These are phyloP conservation scores for Sebastes taczanowskii DNA, from an alignment of 2,797 vertebrate genomes.

Conservation along the genomic window DNA sequence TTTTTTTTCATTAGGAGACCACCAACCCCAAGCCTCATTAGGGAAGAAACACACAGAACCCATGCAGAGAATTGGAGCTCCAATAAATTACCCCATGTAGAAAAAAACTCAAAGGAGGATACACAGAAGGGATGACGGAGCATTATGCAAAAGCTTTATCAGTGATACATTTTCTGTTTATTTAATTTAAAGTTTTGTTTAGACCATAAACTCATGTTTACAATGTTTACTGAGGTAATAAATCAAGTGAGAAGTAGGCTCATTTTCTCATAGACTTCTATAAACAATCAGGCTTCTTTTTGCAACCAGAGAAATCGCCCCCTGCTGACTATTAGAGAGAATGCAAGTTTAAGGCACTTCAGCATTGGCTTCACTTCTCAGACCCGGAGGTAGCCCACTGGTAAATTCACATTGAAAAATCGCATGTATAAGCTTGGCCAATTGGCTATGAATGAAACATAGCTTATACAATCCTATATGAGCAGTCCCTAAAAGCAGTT, in stretches of 20 bases:
- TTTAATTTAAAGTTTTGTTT: background rate
- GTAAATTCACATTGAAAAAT: background rate
- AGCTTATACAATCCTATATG: background rate
- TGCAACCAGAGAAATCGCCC: too few relatives aligned
- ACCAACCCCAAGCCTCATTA: conserved; percentile 64
- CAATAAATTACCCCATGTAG: conserved; percentile 1
- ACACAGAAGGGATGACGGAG: background rate
- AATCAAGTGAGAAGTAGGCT: too few relatives aligned
- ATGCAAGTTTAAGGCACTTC: too few relatives aligned
- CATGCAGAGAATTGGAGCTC: conserved; percentile 29
- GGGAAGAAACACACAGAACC: conserved; percentile 35
- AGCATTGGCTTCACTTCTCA: too few relatives aligned
- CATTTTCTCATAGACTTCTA: too few relatives aligned
- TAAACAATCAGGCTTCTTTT: too few relatives aligned
- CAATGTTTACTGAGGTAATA: too few relatives aligned
- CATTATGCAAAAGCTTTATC: background rate
- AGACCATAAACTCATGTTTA: too few relatives aligned
- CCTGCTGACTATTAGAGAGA: too few relatives aligned
- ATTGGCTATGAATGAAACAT: background rate
- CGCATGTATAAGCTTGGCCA: background rate
- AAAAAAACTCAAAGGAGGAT: background rate
- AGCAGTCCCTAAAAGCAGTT: background rate
- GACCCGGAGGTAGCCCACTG: too few relatives aligned
- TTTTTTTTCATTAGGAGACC: conserved; percentile 37
- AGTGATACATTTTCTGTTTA: background rate